A percentile compares a stretch with the other conserved stretches of the same genome.
Conservation (phyloP, 2,797 vertebrate genomes). For the Melanotaenia trifasciata region DNA sequence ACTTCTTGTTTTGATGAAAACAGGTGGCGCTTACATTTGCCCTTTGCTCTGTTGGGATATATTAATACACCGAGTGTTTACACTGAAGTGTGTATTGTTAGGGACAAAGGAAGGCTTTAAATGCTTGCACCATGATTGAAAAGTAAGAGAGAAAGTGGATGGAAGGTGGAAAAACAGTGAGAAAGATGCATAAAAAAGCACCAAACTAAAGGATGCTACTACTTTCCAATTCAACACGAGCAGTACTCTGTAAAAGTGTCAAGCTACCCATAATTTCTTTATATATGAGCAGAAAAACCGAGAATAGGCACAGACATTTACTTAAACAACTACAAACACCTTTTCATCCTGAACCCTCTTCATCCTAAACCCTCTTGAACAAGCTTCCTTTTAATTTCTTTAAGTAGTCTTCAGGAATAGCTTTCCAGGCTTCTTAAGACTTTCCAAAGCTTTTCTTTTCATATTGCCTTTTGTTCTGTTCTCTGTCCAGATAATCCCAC, state of each 20-base stretch:
- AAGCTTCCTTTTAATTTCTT: not conserved
- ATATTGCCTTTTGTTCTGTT: not conserved
- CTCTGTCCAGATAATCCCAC: too few species aligned
- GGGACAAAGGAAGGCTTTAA: conserved; percentile 12
- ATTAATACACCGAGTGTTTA: conserved; percentile 21
- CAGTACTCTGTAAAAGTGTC: not conserved
- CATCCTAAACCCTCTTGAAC: not conserved
- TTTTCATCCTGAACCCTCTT: too few species aligned
- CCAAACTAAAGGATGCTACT: not conserved
- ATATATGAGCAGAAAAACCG: not conserved
- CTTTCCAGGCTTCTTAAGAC: not conserved
- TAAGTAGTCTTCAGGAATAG: not conserved
- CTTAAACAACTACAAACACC: too few species aligned
- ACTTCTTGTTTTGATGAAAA: conserved; percentile 7
- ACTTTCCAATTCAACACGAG: not conserved
- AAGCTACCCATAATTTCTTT: not conserved
- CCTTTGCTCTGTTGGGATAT: not conserved
- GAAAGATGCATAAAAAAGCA: not conserved
- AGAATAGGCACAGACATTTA: not conserved
- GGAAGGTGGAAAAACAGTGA: not conserved
- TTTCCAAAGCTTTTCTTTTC: not conserved
- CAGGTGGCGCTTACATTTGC: not conserved
- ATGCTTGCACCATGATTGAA: not conserved
- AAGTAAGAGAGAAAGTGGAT: not conserved
- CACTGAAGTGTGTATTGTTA: not conserved